Base-by-base conservation (phyloP, 1,140 invertebrate species). In the Parapsyche elsis region DNA sequence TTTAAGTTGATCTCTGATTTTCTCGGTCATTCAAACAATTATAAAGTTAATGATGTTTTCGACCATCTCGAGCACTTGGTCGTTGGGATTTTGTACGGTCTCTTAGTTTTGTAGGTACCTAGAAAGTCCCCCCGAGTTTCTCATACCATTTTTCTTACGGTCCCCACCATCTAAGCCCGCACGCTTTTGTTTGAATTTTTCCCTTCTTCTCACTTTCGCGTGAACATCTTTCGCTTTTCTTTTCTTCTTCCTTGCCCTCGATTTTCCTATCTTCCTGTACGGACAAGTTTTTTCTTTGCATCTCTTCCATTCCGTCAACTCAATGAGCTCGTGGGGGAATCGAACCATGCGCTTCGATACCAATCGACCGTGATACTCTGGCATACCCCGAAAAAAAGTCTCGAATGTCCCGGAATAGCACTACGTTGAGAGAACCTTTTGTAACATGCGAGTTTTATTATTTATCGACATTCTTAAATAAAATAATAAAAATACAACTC, bases 241-340 rank as follows among this genome's bases (percentile, higher is more conserved):
- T 57, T 75, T 21, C 46, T 71, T 16, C 21, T 74, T 74, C n/a
- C 21, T 9, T 38, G 46, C 16, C 73, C 73, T 57, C 73, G 49
- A 57, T 57, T 57, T 57, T 75, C 49, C 73, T 75, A 75, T 75
- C 73, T 75, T 75, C 49, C 24, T 57, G 73, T 24, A 75, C 30
- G 71, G 45, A 74, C 46, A 75, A 75, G 46, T 79, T 79, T 71
- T 71, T 57, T 46, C 64, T 57, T 26, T 71, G 64, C 73, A 70
- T 67, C 74, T 78, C 73, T 79, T 78, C 78, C 67, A 73, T 76
- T 79, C 73, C 71, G 77, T 81, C 81, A 79, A 75, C 61, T 81
- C 81, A 79, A 81, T 79, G 81, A 81, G 78, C 81, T 79, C 77
- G 75, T 61, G 57, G 75, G 19, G 78, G 78, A 82, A 74, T 82